Percentiles rank a stretch among this genome's conserved stretches.
Conservation (phyloP, 1,140 invertebrate species). For the Battus philenor region DNA sequence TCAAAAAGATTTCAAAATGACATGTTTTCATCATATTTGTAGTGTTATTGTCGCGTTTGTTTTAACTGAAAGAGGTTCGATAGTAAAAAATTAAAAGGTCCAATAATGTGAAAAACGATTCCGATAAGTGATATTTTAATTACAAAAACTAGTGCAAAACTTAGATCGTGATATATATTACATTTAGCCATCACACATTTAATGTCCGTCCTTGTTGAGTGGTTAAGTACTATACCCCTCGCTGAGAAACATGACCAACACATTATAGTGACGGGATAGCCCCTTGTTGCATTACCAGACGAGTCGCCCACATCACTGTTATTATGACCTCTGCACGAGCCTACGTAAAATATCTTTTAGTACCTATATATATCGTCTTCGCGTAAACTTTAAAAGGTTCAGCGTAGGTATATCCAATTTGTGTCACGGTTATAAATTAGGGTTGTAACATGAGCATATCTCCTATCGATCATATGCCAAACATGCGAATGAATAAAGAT, state of each 20-base stretch:
- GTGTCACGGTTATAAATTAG: slow-evolving; percentile 13
- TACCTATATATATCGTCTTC: neutral
- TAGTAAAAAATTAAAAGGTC: slow-evolving; percentile 12
- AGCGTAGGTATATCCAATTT: slow-evolving; percentile 1
- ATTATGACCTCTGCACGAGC: slow-evolving; percentile 12
- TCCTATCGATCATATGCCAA: slow-evolving; percentile 11
- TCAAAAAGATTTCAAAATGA: too few relatives aligned
- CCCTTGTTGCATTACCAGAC: slow-evolving; percentile 28
- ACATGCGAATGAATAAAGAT: too few relatives aligned
- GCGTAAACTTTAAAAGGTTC: slow-evolving; percentile 4
- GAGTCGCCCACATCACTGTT: slow-evolving; percentile 8
- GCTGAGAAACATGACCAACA: slow-evolving; percentile 44
- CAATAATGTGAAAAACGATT: slow-evolving; percentile 7
- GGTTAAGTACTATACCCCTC: slow-evolving; percentile 41
- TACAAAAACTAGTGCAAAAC: slow-evolving; percentile 7
- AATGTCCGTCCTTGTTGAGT: slow-evolving; percentile 47
- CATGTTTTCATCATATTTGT: too few relatives aligned
- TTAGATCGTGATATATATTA: slow-evolving; percentile 3
- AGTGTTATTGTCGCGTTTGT: too few relatives aligned
- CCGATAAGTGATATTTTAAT: slow-evolving; percentile 1
- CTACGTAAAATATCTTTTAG: neutral
- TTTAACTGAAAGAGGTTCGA: neutral
- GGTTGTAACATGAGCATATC: slow-evolving; percentile 5
- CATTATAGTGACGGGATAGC: slow-evolving; percentile 45
- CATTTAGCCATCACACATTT: slow-evolving; percentile 30